phyloP scores from a whole-genome alignment of 2,888 invertebrate genomes.

The Cyclophora albipunctata region DNA sequence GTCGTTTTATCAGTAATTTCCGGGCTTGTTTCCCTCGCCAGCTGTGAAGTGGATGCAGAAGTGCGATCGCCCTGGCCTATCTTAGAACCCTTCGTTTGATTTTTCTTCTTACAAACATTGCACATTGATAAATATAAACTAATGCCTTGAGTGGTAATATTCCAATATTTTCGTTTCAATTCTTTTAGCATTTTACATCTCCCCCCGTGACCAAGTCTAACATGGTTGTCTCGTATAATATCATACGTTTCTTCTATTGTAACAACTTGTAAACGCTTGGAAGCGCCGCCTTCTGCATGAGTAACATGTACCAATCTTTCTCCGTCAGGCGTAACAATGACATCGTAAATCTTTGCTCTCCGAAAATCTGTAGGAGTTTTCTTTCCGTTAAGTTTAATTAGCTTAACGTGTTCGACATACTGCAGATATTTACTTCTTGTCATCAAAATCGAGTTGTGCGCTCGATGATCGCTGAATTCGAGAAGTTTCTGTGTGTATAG shows the following conservation, averaged over 20 bases:
- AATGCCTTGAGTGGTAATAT: conserved; percentile 41
- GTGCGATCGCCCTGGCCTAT: too few relatives aligned
- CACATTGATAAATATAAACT: conserved; percentile 39
- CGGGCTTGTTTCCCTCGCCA: too few relatives aligned
- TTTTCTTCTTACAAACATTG: conserved; percentile 32
- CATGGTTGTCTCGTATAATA: conserved; percentile 37
- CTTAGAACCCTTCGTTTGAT: not conserved
- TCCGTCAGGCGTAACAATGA: conserved; percentile 31
- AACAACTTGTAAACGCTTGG: conserved; percentile 25
- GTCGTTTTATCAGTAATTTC: too few relatives aligned
- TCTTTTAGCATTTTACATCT: conserved; percentile 36
- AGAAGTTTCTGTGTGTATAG: conserved; percentile 34
- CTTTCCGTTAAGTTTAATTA: conserved; percentile 23
- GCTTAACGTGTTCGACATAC: conserved; percentile 35
- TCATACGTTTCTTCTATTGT: conserved; percentile 44
- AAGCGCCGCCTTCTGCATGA: not conserved
- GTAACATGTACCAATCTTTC: conserved; percentile 21
- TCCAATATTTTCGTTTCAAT: conserved; percentile 40
- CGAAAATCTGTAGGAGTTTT: conserved; percentile 37
- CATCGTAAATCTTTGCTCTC: conserved; percentile 35
- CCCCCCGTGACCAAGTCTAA: conserved; percentile 41
- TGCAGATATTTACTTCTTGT: conserved; percentile 32
- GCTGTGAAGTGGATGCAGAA: too few relatives aligned
- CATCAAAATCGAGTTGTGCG: conserved; percentile 31
- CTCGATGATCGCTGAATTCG: conserved; percentile 27